These are phyloP conservation scores for Synergus itoensis DNA, from an alignment of 2,888 invertebrate species.

Conservation along the genomic window DNA sequence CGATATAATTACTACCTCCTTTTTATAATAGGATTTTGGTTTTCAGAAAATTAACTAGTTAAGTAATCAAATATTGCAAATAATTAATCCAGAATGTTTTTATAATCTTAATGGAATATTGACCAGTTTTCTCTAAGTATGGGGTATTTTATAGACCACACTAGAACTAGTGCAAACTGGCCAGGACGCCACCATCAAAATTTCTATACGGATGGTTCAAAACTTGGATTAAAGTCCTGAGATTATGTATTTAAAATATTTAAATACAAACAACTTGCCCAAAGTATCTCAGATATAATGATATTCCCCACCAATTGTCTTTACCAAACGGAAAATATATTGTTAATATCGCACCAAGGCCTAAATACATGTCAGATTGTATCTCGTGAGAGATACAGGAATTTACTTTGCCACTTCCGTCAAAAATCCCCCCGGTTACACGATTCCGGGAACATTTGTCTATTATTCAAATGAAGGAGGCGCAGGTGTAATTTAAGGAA, in stretches of 20 bases:
- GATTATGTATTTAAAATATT: background rate
- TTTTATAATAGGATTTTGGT: no score
- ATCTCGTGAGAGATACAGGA: slow-evolving; percentile 32
- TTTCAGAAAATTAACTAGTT: no score
- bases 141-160: no score
- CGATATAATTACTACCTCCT: no score
- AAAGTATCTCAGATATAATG: background rate
- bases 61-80: no score
- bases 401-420: slow-evolving; percentile 33
- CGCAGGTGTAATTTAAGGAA: slow-evolving; percentile 40
- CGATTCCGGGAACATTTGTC: slow-evolving; percentile 38
- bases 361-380: slow-evolving; percentile 35
- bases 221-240: no score
- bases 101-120: no score
- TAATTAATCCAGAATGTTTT: no score
- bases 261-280: background rate
- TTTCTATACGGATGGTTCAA: no score
- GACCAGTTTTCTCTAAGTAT: no score
- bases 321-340: slow-evolving; percentile 14
- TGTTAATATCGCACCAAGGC: slow-evolving; percentile 28
- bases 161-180: no score
- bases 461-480: slow-evolving; percentile 40
- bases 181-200: no score
- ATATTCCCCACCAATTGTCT: slow-evolving; percentile 1
- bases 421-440: slow-evolving; percentile 19